phyloP scores from a whole-genome alignment of 2,113 vertebrate genomes.

The Chloropsis cyanopogon region DNA sequence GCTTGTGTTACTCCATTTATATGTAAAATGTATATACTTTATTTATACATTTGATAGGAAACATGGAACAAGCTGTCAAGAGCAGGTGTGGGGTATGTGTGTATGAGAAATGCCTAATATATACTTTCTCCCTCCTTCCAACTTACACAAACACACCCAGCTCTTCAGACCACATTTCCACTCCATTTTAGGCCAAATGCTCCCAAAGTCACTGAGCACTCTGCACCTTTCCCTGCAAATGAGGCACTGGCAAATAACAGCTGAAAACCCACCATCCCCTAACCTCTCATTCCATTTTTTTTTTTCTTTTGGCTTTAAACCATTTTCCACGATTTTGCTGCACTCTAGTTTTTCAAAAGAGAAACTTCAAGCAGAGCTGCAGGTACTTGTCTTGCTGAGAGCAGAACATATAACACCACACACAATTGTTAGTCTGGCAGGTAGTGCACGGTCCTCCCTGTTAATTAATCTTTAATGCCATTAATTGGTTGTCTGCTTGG shows the following conservation, averaged over 20 bases:
- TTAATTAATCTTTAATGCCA: constrained; percentile 76
- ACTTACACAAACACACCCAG: constrained; percentile 46
- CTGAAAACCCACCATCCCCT: neutral
- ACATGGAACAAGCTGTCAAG: constrained; percentile 52
- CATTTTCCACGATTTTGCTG: neutral
- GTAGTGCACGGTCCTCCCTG: neutral
- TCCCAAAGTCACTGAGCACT: neutral
- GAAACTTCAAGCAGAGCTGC: neutral
- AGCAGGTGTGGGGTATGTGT: constrained; percentile 49
- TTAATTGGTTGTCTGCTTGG: constrained; percentile 71
- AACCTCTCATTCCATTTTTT: neutral
- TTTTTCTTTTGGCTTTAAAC: neutral
- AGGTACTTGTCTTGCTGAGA: neutral
- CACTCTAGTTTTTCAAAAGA: neutral
- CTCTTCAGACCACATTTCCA: constrained; percentile 42
- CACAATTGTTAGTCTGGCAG: constrained; percentile 15
- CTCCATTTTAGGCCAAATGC: constrained; percentile 8
- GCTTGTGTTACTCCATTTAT: neutral
- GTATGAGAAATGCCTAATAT: constrained; percentile 13
- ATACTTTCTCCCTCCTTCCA: neutral
- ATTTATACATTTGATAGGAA: constrained; percentile 53
- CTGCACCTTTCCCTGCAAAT: neutral
- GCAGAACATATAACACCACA: neutral
- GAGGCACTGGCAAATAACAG: neutral
- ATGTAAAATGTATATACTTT: constrained; percentile 32